phyloP scores from a whole-genome alignment of 2,888 invertebrate genomes.

The Aleiodes testaceus region DNA sequence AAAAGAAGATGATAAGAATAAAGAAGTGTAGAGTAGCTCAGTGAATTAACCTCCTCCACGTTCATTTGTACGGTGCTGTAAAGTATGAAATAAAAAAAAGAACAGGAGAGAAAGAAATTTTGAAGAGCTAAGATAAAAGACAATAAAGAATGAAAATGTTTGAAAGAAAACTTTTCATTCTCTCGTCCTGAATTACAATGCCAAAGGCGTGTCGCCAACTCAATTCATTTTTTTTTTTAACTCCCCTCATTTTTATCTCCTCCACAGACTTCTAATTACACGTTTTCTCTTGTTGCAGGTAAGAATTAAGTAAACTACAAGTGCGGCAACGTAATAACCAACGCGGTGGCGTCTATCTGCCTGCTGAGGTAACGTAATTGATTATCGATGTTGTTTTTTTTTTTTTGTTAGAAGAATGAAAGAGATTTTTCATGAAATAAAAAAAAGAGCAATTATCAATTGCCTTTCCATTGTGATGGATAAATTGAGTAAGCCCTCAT shows the following conservation, averaged over 20 bases:
- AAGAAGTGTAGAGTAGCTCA: slow-evolving; percentile 5
- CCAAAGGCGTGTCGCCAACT: slow-evolving; percentile 33
- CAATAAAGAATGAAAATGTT: background rate
- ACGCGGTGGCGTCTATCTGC: slow-evolving; percentile 41
- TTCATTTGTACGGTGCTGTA: background rate
- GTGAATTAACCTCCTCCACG: slow-evolving; percentile 5
- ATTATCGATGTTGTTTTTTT: slow-evolving; percentile 12
- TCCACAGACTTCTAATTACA: slow-evolving; percentile 46
- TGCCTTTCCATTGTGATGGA: background rate
- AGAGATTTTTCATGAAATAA: background rate
- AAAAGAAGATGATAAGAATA: slow-evolving; percentile 1
- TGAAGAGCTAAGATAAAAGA: background rate
- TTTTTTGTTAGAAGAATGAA: background rate
- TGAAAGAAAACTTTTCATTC: slow-evolving; percentile 27
- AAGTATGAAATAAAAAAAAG: background rate
- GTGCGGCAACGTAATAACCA: slow-evolving; percentile 38
- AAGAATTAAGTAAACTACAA: slow-evolving; percentile 52
- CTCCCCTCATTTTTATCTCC: background rate
- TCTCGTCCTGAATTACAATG: slow-evolving; percentile 36
- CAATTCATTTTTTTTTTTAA: background rate
- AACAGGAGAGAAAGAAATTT: background rate
- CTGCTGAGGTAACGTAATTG: slow-evolving; percentile 39
- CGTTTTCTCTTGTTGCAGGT: slow-evolving; percentile 63
- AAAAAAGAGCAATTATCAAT: background rate
- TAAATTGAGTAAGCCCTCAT: background rate